Evolutionary conservation across 1,140 invertebrate genomes (phyloP).

Genomic region (Aleiodes sp.): DNA sequence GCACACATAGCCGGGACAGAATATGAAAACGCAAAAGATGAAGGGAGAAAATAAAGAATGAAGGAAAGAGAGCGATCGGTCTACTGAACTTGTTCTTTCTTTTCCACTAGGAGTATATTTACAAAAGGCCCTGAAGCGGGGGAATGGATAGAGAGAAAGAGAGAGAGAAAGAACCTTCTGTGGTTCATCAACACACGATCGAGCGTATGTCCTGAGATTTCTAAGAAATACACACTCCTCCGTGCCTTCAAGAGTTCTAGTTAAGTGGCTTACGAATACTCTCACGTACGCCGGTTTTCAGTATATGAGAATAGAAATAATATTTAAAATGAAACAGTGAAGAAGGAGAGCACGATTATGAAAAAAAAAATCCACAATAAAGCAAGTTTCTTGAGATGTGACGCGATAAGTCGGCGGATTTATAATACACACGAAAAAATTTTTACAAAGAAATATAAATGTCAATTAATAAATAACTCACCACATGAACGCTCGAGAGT

Average conservation of each 20-base stretch:
- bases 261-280: constrained; percentile 18
- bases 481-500: constrained; percentile 63
- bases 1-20: neutral
- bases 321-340: neutral
- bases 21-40: neutral
- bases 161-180: constrained; percentile 1
- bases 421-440: neutral
- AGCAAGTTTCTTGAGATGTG: neutral
- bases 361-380: neutral
- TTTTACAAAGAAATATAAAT: constrained; percentile 9
- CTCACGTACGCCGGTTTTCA: constrained; percentile 5
- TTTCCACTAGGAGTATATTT: constrained; percentile 18
- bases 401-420: neutral
- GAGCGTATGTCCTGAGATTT: constrained; percentile 13
- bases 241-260: neutral
- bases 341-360: too few relatives aligned
- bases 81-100: constrained; percentile 14
- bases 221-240: neutral
- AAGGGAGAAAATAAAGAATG: neutral
- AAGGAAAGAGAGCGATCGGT: constrained; percentile 23
- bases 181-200: constrained; percentile 16
- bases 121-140: neutral
- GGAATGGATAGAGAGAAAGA: too few relatives aligned
- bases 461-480: constrained; percentile 51
- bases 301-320: neutral